Percentiles rank a stretch among this genome's conserved stretches.
Conservation (phyloP, 2,797 vertebrate genomes). For the Apogon talboti region DNA sequence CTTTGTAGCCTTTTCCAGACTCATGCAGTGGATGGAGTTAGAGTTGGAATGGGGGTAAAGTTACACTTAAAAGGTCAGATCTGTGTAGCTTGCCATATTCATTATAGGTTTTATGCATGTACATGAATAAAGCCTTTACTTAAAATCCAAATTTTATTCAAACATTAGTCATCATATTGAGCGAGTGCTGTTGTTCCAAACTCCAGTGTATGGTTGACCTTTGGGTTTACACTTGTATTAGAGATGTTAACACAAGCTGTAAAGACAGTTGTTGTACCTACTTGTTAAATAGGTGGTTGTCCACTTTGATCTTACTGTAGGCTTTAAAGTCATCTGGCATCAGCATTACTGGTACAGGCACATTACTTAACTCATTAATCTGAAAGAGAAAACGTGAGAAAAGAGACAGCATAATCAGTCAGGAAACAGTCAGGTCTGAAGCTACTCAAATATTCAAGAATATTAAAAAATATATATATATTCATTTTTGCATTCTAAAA, state of each 20-base stretch:
- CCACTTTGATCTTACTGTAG: constrained; percentile 98
- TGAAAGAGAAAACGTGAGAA: constrained; percentile 68
- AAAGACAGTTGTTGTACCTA: constrained; percentile 75
- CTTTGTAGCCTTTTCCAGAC: too few relatives aligned
- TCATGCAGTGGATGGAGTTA: too few relatives aligned
- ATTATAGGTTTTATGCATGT: neutral
- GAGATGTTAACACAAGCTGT: constrained; percentile 13
- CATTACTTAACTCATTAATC: constrained; percentile 96
- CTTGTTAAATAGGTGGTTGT: constrained; percentile 99
- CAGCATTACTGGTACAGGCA: constrained; percentile 95
- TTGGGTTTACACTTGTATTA: constrained; percentile 23
- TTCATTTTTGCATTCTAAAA: constrained; percentile 9
- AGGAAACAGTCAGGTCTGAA: constrained; percentile 6
- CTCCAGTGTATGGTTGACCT: neutral
- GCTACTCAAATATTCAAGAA: neutral
- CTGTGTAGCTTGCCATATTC: neutral
- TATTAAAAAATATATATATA: neutral
- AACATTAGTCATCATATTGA: neutral
- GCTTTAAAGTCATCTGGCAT: constrained; percentile 98
- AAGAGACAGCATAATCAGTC: constrained; percentile 37
- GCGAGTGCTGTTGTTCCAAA: constrained; percentile 20
- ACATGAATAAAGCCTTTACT: fast-evolving
- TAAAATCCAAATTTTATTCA: too few relatives aligned
- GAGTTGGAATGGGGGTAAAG: too few relatives aligned
- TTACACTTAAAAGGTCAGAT: neutral